Base-by-base conservation (phyloP, 1,140 invertebrate genomes). In the Delia radicum region DNA sequence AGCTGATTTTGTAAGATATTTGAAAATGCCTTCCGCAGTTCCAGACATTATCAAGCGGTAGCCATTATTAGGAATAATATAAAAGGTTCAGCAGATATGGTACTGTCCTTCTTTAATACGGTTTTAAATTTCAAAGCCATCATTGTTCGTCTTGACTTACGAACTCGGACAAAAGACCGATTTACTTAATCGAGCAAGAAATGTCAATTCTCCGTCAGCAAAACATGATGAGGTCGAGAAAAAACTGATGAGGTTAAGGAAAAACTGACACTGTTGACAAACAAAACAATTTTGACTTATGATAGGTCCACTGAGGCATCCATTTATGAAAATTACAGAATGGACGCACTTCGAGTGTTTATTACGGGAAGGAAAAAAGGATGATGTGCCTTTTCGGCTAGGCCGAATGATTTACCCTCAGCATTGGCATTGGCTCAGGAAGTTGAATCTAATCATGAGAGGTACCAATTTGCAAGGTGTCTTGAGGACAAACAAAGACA, bases 101-200 rank as follows among this genome's bases (percentile, higher is more conserved):
- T 76, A 6, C 29, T 79, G 3, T 46, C 78, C 2, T 78, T 74
- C 24, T 78, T 76, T 8, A 71, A 55, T 3, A 80, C 75, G 13
- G 72, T 77, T 10, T 69, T 79, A 7, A 79, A 79, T 74, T 77
- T 79, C 21, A 71, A 76, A 10, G 77, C 79, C 21, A 79, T 79
- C 37, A 76, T 78, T 63, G 55, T 21, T 69, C 42, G 76, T 7
- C 46, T 80, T 2, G 75, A 80, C 33, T 78, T 46, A 77, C 76
- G 24, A 78, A 77, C 46, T 46, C 65, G 18, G 77, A 79, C 48
- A 79, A 79, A 18, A 21, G 75, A 13, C 76, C 75, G 27, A 74
- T 78, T 10, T 76, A 78, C 62, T 61, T 78, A 5, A 69, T 80
- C 15, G 76, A 79, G 27, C 78, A 77, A 10, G 73, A 79, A 2